phyloP scores from a whole-genome alignment of 2,797 vertebrate species.

The Balearica regulorum region DNA sequence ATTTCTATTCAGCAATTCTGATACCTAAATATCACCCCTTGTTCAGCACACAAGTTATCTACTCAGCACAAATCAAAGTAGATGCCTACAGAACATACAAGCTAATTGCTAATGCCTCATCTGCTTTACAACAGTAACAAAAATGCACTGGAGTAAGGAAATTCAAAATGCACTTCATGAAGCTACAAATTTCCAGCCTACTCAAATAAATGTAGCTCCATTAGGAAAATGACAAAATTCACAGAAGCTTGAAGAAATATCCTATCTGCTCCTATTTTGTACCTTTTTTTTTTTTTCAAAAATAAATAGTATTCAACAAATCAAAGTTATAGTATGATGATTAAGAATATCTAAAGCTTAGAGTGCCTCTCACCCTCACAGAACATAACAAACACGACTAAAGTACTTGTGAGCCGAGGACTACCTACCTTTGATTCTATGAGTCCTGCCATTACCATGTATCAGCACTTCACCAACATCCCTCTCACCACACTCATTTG shows the following conservation, averaged over 20 bases:
- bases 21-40: not conserved
- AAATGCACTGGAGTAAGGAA: not conserved
- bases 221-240: slow-evolving; percentile 1
- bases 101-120: not conserved
- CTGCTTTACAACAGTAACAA: slow-evolving; percentile 23
- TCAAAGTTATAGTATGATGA: not conserved
- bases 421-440: not conserved
- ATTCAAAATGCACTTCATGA: not conserved
- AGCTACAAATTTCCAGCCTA: not conserved
- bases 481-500: not conserved
- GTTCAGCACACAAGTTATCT: not conserved
- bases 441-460: not conserved
- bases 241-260: not conserved
- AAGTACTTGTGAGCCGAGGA: not conserved
- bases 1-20: not conserved
- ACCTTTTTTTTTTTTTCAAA: not conserved
- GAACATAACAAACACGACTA: not conserved
- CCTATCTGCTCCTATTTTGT: not conserved
- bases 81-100: not conserved
- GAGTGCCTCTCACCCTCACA: not conserved
- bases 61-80: not conserved
- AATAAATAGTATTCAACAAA: not conserved
- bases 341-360: not conserved
- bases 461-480: not conserved
- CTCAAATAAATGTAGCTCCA: not conserved